These are phyloP conservation scores for Sibirionetta formosa DNA, from an alignment of 2,797 vertebrate genomes.

Conservation along the genomic window DNA sequence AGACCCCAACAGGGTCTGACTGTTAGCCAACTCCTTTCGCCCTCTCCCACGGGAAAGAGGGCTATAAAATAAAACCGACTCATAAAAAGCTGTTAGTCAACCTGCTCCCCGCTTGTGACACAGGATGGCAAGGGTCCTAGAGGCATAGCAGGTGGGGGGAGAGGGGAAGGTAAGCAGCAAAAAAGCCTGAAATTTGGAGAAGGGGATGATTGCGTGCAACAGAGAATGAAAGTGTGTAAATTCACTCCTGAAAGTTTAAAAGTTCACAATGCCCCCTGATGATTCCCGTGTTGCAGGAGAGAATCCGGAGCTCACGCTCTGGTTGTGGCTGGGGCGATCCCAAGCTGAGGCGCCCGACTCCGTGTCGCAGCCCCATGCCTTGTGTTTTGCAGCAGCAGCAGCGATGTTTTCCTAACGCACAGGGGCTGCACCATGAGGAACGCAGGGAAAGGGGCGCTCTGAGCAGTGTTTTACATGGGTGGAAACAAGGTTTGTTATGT, in stretches of 20 bases:
- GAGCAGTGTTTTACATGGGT: background rate
- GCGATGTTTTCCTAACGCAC: background rate
- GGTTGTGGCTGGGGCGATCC: too few relatives aligned
- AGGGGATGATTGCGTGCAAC: background rate
- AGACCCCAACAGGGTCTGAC: conserved; percentile 37
- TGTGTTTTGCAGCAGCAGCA: background rate
- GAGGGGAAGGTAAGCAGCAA: background rate
- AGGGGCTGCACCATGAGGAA: background rate
- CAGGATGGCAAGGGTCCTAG: conserved; percentile 13
- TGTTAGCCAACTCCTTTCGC: conserved; percentile 21
- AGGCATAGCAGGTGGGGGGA: background rate
- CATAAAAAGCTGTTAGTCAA: conserved; percentile 61
- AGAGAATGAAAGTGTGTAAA: background rate
- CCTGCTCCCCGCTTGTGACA: background rate
- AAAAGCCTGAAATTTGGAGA: background rate
- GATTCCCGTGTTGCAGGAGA: background rate
- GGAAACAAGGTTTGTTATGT: background rate
- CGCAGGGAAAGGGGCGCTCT: background rate
- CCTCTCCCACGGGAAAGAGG: conserved; percentile 59
- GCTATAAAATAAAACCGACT: conserved; percentile 31
- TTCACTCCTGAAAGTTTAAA: background rate
- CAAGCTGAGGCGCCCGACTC: too few relatives aligned
- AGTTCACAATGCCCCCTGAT: background rate
- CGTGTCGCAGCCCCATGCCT: too few relatives aligned
- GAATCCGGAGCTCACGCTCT: background rate